Evolutionary conservation across 2,888 invertebrate species (phyloP).

Genomic region (Nysson spinosus): DNA sequence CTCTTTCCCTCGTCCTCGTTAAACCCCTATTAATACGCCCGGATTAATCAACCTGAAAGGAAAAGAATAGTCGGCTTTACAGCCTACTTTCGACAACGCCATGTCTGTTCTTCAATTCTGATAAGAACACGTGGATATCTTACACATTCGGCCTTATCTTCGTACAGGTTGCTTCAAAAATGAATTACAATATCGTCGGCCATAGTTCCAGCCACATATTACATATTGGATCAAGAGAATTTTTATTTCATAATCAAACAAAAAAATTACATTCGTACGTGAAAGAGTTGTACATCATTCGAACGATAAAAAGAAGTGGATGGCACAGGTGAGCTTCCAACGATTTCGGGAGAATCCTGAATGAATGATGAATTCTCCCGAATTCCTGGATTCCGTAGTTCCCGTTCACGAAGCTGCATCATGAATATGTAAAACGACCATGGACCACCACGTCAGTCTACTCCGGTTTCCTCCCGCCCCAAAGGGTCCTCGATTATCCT

Average conservation of each 20-base stretch:
- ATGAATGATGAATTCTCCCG: conserved; percentile 46
- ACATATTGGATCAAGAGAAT: no score
- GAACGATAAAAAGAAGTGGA: conserved; percentile 8
- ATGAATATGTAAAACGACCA: conserved; percentile 68
- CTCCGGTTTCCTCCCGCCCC: conserved; percentile 14
- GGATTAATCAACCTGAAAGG: conserved; percentile 35
- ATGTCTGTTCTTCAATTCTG: no score
- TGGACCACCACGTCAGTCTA: conserved; percentile 55
- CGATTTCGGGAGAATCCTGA: conserved; percentile 42
- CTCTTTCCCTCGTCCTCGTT: conserved; percentile 15
- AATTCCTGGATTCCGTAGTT: conserved; percentile 56
- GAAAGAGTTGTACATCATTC: neutral
- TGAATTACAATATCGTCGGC: no score
- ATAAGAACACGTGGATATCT: no score
- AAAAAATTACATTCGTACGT: neutral
- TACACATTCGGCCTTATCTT: no score
- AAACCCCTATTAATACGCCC: conserved; percentile 26
- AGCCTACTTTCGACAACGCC: neutral
- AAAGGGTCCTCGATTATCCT: conserved; percentile 42
- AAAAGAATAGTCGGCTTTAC: conserved; percentile 19
- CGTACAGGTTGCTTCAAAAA: no score
- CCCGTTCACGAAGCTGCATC: conserved; percentile 57
- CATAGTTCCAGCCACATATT: no score
- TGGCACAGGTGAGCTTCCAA: conserved; percentile 28
- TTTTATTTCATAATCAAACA: no score